Evolutionary conservation across 2,113 vertebrate species (phyloP), one percentile per base, ranked within the genome.

Genomic region (Rutilus rutilus): DNA sequence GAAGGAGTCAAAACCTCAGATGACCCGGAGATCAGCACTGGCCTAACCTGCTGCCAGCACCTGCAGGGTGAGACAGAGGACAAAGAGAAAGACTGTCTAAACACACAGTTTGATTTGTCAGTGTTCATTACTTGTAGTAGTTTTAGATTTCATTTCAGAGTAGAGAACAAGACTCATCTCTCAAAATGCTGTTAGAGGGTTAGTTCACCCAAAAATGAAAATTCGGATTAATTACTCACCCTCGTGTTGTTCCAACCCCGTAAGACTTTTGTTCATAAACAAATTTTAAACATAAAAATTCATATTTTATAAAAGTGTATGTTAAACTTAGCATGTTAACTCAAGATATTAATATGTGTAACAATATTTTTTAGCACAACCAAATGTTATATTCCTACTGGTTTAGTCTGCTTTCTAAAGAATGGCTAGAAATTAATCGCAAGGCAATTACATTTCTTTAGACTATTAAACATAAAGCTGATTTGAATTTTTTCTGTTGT

Each of bases 1-100:
- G 96, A 98, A 91, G 92, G 94, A 30, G 92, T 95, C 65, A 98
- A 97, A 90, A 94, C 96, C 27, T 97, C 96, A 93, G 82, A 83
- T 5, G 91, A 90, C 86, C 93, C 91, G 1, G 91, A 94, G 15
- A 69, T 90, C 4, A 94, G 92, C 91, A 92, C 91, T 15, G 92
- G 92, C 5, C 92, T 94, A 30, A 91, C 93, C 11, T 93, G 93
- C 60, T 94, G 93, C 82, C 88, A 94, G 85, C 93, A 94, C 76
- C 90, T 94, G 64, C 91, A 92, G 92, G 91, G 93, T 94, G 82
- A 87, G 86, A 36, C 52, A 85, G 54, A n/a, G 36, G 11, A 27
- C n/a, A 36, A 42, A 14, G 52, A 59, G 4, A 19, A n/a, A 71
- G 9, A 23, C 15, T 39, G 19, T 39, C 67, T 39, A 71, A 74